phyloP scores from a whole-genome alignment of 2,888 invertebrate species.

The Mesorhabditis belari region DNA sequence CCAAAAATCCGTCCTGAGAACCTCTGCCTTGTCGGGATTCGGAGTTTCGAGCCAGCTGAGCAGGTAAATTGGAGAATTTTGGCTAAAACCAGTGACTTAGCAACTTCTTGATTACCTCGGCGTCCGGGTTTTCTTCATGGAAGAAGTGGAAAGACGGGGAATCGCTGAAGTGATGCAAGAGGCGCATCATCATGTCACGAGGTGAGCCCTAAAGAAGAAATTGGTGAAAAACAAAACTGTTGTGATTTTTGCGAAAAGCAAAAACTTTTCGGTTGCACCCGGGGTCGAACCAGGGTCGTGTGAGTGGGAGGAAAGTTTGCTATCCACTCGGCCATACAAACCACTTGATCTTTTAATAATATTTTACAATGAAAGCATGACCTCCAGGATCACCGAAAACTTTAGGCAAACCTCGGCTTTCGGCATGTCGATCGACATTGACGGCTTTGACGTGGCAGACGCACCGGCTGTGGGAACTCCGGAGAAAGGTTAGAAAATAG shows the following conservation, averaged over 20 bases:
- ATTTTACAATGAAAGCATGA: no score
- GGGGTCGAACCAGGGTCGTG: neutral
- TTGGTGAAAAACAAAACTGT: neutral
- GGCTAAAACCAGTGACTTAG: slow-evolving; percentile 5
- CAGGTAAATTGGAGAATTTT: slow-evolving; percentile 15
- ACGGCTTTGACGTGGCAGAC: slow-evolving; percentile 38
- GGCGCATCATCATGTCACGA: slow-evolving; percentile 32
- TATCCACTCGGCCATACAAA: no score
- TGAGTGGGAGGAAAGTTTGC: no score
- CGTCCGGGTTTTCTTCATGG: slow-evolving; percentile 39
- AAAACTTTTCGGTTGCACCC: neutral
- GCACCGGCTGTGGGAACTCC: slow-evolving; percentile 47
- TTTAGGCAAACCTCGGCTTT: slow-evolving; percentile 36
- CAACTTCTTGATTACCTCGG: slow-evolving; percentile 39
- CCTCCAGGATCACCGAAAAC: no score
- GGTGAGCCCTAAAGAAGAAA: no score
- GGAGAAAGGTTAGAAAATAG: slow-evolving; percentile 11
- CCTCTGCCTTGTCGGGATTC: slow-evolving; percentile 39
- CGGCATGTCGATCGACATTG: slow-evolving; percentile 44
- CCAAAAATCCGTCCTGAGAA: slow-evolving; percentile 40
- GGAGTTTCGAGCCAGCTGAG: slow-evolving; percentile 41
- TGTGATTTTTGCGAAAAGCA: neutral
- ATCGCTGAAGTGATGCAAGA: slow-evolving; percentile 39
- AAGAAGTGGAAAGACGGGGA: slow-evolving; percentile 37
- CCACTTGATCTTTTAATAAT: no score